phyloP scores from a whole-genome alignment of 2,888 invertebrate species.

The Alsophila aescularia region DNA sequence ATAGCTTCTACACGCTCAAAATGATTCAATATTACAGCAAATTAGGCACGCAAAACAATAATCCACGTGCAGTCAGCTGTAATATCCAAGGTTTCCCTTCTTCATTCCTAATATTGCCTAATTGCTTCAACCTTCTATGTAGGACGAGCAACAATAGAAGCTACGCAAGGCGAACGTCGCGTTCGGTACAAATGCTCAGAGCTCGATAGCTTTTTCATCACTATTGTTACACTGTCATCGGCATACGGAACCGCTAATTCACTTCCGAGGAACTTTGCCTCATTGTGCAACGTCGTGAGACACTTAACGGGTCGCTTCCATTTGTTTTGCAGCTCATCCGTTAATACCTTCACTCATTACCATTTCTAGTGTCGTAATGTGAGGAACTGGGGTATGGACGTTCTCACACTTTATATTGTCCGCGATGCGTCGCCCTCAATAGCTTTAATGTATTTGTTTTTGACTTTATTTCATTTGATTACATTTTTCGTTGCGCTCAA shows the following conservation, averaged over 20 bases:
- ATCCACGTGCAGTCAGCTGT: constrained; percentile 37
- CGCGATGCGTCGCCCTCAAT: constrained; percentile 21
- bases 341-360: constrained; percentile 56
- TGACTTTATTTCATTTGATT: constrained; percentile 11
- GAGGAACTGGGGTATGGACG: constrained; percentile 52
- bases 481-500: neutral
- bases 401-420: constrained; percentile 47
- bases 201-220: constrained; percentile 56
- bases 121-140: constrained; percentile 68
- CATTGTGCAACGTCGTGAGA: constrained; percentile 63
- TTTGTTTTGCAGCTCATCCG: constrained; percentile 52
- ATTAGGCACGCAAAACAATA: constrained; percentile 34
- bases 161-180: constrained; percentile 54
- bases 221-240: constrained; percentile 62
- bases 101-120: constrained; percentile 68
- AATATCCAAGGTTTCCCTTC: constrained; percentile 62
- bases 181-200: constrained; percentile 53
- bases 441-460: constrained; percentile 16
- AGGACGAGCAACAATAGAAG: constrained; percentile 67
- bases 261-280: constrained; percentile 64
- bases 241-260: constrained; percentile 57
- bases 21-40: constrained; percentile 39
- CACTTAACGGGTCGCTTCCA: constrained; percentile 54
- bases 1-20: constrained; percentile 26
- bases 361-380: constrained; percentile 54